Percentiles rank a stretch among this genome's conserved stretches.
phyloP scores from a whole-genome alignment of 2,888 invertebrate species.

The Micoletzkya japonica region DNA sequence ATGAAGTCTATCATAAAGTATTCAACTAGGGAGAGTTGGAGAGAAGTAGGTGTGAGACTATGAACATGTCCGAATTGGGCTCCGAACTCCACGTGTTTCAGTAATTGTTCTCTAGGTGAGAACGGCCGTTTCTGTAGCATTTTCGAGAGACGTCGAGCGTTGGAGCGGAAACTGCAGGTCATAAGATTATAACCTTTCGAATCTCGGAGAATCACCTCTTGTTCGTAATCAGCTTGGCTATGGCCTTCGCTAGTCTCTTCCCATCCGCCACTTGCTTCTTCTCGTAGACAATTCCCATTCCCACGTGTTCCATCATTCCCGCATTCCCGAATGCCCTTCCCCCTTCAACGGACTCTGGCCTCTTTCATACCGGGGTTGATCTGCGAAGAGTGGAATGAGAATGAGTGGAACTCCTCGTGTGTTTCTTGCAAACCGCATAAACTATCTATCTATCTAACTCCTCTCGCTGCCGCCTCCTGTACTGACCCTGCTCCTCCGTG shows the following conservation, averaged over 20 bases:
- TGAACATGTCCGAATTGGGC: neutral
- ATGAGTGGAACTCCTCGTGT: neutral
- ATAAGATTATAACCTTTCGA: neutral
- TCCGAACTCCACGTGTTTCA: neutral
- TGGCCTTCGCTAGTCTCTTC: neutral
- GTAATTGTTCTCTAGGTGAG: neutral
- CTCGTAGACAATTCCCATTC: neutral
- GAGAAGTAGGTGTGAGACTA: neutral
- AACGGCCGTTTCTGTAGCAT: neutral
- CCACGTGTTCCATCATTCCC: neutral
- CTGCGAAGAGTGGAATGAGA: neutral
- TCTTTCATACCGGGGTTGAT: neutral
- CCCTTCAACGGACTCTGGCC: neutral
- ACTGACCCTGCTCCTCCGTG: neutral
- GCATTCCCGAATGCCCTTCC: neutral
- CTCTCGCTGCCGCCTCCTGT: neutral
- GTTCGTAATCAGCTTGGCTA: neutral
- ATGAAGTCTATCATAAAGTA: neutral
- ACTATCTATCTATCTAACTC: no score
- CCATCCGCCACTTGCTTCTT: neutral
- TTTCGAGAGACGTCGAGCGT: neutral
- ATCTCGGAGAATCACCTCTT: neutral
- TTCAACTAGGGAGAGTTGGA: neutral
- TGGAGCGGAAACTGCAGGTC: neutral
- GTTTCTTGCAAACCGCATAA: no score